phyloP scores from a whole-genome alignment of 1,140 invertebrate genomes.

The Adoxophyes honmai region DNA sequence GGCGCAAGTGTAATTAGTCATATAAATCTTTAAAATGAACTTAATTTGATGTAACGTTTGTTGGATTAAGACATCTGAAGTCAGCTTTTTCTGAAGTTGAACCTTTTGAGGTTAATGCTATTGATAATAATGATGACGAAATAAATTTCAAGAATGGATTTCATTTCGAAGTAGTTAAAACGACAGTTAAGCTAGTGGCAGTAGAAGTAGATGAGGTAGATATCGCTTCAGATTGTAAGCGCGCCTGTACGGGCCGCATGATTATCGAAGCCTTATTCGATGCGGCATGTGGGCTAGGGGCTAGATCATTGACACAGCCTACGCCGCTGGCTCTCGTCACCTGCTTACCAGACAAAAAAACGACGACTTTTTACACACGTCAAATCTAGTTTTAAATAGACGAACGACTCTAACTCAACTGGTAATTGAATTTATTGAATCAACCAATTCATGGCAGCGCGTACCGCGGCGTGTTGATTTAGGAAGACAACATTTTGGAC shows the following conservation, averaged over 20 bases:
- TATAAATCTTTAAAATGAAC: constrained; percentile 8
- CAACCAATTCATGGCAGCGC: not conserved
- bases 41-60: not conserved
- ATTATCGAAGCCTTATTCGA: constrained; percentile 70
- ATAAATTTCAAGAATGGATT: not conserved
- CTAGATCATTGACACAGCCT: constrained; percentile 75
- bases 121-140: not conserved
- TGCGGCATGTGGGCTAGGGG: constrained; percentile 70
- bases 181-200: not conserved
- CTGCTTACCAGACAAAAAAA: constrained; percentile 58
- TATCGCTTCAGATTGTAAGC: constrained; percentile 25
- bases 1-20: constrained; percentile 34
- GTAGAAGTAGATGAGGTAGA: not conserved
- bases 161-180: not conserved
- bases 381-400: constrained; percentile 68
- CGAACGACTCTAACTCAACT: constrained; percentile 37
- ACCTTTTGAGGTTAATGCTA: not conserved
- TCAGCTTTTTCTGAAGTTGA: not conserved
- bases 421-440: constrained; percentile 6
- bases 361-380: constrained; percentile 49
- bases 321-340: constrained; percentile 64
- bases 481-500: constrained; percentile 46
- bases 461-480: not conserved
- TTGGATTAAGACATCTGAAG: not conserved
- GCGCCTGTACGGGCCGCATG: constrained; percentile 54